Evolutionary conservation across 2,113 vertebrate species (phyloP).

Genomic region (Shinisaurus crocodilurus): DNA sequence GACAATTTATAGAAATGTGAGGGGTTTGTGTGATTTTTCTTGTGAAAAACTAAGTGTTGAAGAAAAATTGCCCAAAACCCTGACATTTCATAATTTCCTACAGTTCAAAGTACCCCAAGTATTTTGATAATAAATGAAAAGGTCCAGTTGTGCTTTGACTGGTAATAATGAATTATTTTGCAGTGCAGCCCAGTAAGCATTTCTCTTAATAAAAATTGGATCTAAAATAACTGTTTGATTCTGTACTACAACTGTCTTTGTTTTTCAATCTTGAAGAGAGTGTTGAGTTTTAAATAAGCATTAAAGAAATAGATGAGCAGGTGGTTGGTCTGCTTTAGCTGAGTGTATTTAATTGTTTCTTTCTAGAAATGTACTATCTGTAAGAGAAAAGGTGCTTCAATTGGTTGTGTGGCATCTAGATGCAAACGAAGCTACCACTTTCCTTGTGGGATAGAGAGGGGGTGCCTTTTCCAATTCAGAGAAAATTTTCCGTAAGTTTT

Average conservation of each 20-base stretch:
- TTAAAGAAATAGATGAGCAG: not conserved
- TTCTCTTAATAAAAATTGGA: not conserved
- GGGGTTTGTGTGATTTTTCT: no score
- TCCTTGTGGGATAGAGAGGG: constrained; percentile 85
- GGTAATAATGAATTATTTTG: not conserved
- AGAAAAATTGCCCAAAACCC: no score
- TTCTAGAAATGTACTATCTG: constrained; percentile 86
- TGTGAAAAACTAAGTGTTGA: no score
- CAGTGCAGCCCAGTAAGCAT: not conserved
- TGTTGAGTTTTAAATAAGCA: not conserved
- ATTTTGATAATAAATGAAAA: not conserved
- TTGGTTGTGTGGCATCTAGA: constrained; percentile 86
- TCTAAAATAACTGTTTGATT: not conserved
- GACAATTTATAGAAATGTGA: no score
- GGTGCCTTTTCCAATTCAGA: constrained; percentile 92
- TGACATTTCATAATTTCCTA: no score
- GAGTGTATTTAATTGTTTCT: constrained; percentile 24
- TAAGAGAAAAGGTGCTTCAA: constrained; percentile 89
- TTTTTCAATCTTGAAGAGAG: not conserved
- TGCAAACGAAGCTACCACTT: constrained; percentile 92
- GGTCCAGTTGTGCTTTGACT: not conserved
- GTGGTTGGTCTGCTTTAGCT: not conserved
- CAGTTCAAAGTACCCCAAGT: no score
- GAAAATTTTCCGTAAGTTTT: constrained; percentile 89
- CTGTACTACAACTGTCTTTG: not conserved